Evolutionary conservation across 1,140 invertebrate genomes (phyloP), one percentile per base, ranked within the genome.

Genomic region (Venturia canescens): DNA sequence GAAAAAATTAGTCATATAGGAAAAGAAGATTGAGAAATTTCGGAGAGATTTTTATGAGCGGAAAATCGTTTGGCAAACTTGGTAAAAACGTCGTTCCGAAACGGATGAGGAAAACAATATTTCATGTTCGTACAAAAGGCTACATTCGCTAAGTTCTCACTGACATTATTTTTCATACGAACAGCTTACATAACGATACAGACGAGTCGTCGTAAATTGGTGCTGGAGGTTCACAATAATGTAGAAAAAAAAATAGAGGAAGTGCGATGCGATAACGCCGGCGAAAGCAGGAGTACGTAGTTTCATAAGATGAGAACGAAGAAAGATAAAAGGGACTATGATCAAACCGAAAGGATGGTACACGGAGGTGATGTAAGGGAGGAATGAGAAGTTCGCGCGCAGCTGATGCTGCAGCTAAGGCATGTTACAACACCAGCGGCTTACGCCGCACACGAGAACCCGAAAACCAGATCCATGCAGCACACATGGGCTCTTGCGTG

Each of bases 361-460:
- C 18, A 31, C 18, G n/a, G 69, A 7, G 38, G 38, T 44, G 31
- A 27, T 5, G 13, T 44, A 21, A 53, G 50, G 13, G 29, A 18
- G 60, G 60, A 60, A 21, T 18, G 77, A 34, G 29, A 48, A 21
- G 53, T 53, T 48, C n/a, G 44, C 16, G n/a, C 70, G 18, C 60
- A 27, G 76, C 31, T 26, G 66, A 48, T 79, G 44, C 38, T 67
- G 31, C n/a, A 57, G 29, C 23, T 48, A 74, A 53, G 76, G n/a
- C 50, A 53, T 13, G 60, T 63, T 63, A 63, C 7, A 4, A 63
- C 60, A 63, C 60, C 60, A 11, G 60, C 27, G 38, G 38, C 38
- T 44, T 9, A 44, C 38, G 7, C 38, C 38, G 38, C 53, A 57
- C 53, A 57, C 53, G 21, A 57, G 53, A 57, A 18, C 53, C 18